Conservation (phyloP, 2,113 vertebrate genomes). For the Colistium nudipinnis region DNA sequence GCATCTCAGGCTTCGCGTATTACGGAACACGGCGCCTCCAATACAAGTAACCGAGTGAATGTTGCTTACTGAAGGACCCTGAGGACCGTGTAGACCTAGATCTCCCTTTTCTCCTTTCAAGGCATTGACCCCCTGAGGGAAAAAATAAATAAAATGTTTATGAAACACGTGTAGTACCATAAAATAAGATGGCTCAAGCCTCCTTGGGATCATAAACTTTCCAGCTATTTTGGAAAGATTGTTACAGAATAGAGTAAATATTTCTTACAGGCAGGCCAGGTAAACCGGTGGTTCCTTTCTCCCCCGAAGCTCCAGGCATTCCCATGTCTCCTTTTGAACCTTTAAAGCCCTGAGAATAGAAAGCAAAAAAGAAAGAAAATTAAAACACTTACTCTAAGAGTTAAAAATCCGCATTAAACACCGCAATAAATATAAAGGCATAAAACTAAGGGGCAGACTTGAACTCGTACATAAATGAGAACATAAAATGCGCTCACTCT, state of each 20-base stretch:
- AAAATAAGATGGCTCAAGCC: not conserved
- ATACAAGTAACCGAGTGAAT: not conserved
- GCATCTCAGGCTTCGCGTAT: no score
- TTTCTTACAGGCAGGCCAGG: constrained; percentile 92
- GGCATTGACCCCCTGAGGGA: constrained; percentile 88
- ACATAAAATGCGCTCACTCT: constrained; percentile 81
- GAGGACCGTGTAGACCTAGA: constrained; percentile 88
- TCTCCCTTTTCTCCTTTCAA: constrained; percentile 95
- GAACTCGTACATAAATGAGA: not conserved
- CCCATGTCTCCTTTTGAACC: constrained; percentile 95
- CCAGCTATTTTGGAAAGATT: not conserved
- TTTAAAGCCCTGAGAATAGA: constrained; percentile 87
- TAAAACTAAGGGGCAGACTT: not conserved
- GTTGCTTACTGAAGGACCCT: constrained; percentile 93
- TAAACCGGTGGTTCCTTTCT: constrained; percentile 93
- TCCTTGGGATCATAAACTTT: not conserved
- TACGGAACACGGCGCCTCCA: not conserved
- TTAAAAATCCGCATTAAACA: not conserved
- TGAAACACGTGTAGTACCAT: not conserved
- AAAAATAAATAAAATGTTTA: constrained; percentile 1
- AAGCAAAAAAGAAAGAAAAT: not conserved
- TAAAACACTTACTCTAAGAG: no score
- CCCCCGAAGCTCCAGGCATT: constrained; percentile 89
- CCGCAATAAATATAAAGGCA: not conserved
- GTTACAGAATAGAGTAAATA: fast-evolving